phyloP scores from a whole-genome alignment of 2,888 invertebrate genomes.

The Scaptomyza flava region DNA sequence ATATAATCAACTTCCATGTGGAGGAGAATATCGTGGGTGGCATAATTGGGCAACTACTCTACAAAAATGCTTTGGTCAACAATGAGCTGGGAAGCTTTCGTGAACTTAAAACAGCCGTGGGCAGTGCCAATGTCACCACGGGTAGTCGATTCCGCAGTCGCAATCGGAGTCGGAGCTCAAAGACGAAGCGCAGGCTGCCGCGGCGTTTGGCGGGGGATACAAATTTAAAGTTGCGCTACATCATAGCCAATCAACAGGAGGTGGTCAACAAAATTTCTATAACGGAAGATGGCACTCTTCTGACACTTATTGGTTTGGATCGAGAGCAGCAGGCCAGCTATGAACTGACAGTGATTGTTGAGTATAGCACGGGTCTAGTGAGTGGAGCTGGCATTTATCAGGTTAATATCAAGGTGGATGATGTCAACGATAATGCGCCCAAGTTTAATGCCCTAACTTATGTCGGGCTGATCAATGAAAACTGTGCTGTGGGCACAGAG shows the following conservation, averaged over 20 bases:
- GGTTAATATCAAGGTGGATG: constrained; percentile 91
- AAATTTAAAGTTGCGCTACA: constrained; percentile 87
- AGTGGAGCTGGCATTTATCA: constrained; percentile 91
- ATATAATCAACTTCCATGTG: constrained; percentile 90
- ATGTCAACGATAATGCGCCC: constrained; percentile 95
- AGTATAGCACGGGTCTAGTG: constrained; percentile 89
- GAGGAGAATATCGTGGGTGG: constrained; percentile 91
- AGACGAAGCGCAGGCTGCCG: constrained; percentile 64
- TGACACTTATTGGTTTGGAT: constrained; percentile 90
- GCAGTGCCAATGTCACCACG: constrained; percentile 62
- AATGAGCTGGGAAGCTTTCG: constrained; percentile 78
- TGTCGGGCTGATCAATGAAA: constrained; percentile 92
- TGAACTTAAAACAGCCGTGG: constrained; percentile 55
- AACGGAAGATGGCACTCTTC: constrained; percentile 91
- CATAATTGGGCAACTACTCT: constrained; percentile 89
- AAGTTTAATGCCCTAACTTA: constrained; percentile 89
- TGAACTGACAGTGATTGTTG: constrained; percentile 91
- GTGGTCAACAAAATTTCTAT: constrained; percentile 92
- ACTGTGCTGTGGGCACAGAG: constrained; percentile 89
- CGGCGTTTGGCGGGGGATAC: constrained; percentile 77
- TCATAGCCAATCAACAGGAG: constrained; percentile 93
- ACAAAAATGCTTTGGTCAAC: constrained; percentile 84
- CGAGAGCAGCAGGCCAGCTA: constrained; percentile 90
- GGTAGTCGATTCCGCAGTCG: constrained; percentile 77
- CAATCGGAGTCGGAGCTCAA: constrained; percentile 64